phyloP scores from a whole-genome alignment of 2,797 vertebrate species.

The Centroberyx gerrardi region DNA sequence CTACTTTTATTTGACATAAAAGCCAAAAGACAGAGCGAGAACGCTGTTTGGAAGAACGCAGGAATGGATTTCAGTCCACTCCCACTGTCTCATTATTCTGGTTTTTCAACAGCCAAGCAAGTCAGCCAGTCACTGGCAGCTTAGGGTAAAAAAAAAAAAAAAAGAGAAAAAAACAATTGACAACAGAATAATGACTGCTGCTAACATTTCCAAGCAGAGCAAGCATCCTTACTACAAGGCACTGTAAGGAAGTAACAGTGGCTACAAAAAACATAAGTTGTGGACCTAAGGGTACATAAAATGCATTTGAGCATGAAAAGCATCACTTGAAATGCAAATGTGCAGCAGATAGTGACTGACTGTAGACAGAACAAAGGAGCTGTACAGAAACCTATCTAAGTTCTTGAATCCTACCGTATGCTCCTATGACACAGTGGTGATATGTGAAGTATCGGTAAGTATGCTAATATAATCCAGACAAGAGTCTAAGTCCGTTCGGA shows the following conservation, averaged over 20 bases:
- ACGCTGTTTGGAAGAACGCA: constrained; percentile 37
- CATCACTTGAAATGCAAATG: constrained; percentile 34
- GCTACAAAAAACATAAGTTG: constrained; percentile 27
- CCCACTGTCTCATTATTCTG: constrained; percentile 66
- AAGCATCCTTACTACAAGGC: constrained; percentile 23
- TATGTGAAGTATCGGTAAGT: background rate
- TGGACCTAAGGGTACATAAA: constrained; percentile 28
- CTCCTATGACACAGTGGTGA: constrained; percentile 14
- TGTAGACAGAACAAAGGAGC: constrained; percentile 14
- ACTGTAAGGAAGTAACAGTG: constrained; percentile 21
- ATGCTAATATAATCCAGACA: constrained; percentile 38
- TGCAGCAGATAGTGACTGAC: constrained; percentile 22
- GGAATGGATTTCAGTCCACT: constrained; percentile 54
- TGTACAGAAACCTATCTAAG: background rate
- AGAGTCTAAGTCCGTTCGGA: constrained; percentile 39
- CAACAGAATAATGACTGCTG: constrained; percentile 54
- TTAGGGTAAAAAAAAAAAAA: constrained; percentile 19
- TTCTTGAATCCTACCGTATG: background rate
- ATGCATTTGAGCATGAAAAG: constrained; percentile 36
- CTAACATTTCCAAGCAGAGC: constrained; percentile 48
- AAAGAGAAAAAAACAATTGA: background rate
- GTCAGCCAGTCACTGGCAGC: constrained; percentile 59
- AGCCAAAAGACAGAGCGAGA: constrained; percentile 33
- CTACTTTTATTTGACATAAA: constrained; percentile 42
- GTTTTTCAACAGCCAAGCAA: constrained; percentile 43